phyloP scores from a whole-genome alignment of 2,888 invertebrate genomes.

The Ormyrus rosae region DNA sequence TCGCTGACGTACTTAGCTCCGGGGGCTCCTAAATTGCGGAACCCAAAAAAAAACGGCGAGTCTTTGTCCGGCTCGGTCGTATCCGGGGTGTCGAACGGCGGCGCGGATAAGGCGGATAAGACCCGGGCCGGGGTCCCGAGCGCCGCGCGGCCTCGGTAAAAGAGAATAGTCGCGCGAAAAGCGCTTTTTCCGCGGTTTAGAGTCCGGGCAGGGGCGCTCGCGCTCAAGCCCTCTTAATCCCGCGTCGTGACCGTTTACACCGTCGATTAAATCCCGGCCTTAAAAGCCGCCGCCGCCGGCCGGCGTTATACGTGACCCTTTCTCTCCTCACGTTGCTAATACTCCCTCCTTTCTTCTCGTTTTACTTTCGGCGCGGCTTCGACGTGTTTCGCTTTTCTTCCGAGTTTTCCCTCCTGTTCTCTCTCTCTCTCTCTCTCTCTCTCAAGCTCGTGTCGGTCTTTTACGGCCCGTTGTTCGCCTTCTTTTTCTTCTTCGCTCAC shows the following conservation, averaged over 20 bases:
- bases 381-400: slow-evolving; percentile 50
- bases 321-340: slow-evolving; percentile 57
- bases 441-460: background rate
- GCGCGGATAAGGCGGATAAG: slow-evolving; percentile 47
- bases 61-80: background rate
- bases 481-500: background rate
- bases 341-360: slow-evolving; percentile 25
- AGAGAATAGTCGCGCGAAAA: slow-evolving; percentile 52
- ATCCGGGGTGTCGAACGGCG: background rate
- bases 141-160: background rate
- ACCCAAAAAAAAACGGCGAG: background rate
- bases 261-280: slow-evolving; percentile 69
- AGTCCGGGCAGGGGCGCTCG: slow-evolving; percentile 14
- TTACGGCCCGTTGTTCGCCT: slow-evolving; percentile 27
- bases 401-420: too few relatives aligned
- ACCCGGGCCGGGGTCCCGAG: background rate
- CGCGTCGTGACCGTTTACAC: slow-evolving; percentile 68
- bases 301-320: slow-evolving; percentile 56
- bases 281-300: slow-evolving; percentile 59
- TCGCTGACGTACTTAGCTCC: too few relatives aligned
- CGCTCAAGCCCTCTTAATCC: slow-evolving; percentile 61
- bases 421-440: too few relatives aligned
- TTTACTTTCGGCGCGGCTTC: slow-evolving; percentile 34
- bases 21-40: too few relatives aligned
- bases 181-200: slow-evolving; percentile 54